A percentile compares a stretch with the other conserved stretches of the same genome.
These are phyloP conservation scores for Phataginus tetradactyla DNA, from an alignment of 2,797 vertebrate species.

Conservation along the genomic window DNA sequence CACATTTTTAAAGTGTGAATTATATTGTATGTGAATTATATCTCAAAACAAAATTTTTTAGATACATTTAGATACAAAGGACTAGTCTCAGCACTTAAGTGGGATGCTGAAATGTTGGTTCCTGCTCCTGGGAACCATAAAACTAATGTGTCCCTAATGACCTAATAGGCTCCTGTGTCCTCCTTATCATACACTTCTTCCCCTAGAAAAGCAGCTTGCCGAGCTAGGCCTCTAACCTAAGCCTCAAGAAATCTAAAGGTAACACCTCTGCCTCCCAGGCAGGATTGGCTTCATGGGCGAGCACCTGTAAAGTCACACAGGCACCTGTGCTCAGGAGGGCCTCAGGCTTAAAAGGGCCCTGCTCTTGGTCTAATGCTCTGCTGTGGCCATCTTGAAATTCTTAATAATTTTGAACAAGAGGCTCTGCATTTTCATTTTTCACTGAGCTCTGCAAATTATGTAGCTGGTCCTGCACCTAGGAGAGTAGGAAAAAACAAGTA, in stretches of 20 bases:
- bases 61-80: not conserved
- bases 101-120: not conserved
- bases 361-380: not conserved
- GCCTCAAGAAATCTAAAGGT: not conserved
- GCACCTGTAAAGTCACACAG: not conserved
- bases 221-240: not conserved
- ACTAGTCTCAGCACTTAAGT: not conserved
- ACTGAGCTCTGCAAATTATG: not conserved
- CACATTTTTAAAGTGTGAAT: not conserved
- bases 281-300: not conserved
- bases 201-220: not conserved
- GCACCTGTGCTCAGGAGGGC: not conserved
- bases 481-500: not conserved
- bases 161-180: not conserved
- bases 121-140: not conserved
- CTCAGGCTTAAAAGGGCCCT: not conserved
- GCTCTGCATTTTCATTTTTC: slow-evolving; percentile 21
- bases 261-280: not conserved
- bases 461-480: not conserved
- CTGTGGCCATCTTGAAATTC: slow-evolving; percentile 12
- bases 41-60: not conserved
- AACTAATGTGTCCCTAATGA: not conserved
- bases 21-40: slow-evolving; percentile 1
- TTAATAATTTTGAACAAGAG: not conserved
- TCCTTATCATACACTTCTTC: not conserved